Conservation (phyloP, 2,888 invertebrate genomes). For the Unio pictorum region DNA sequence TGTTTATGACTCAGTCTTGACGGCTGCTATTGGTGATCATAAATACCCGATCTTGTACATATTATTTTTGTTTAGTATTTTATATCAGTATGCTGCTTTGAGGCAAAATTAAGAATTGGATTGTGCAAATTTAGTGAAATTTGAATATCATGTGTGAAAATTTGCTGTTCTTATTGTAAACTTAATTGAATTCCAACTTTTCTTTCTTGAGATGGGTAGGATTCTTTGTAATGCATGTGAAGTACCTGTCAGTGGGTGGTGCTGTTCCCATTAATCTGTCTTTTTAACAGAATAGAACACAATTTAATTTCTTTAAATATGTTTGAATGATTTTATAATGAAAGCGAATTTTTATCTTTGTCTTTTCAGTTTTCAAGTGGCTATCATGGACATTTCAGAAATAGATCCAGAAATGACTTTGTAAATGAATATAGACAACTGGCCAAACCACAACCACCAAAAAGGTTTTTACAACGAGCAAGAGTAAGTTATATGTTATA, state of each 20-base stretch:
- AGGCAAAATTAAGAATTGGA: too few relatives aligned
- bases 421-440: constrained; percentile 66
- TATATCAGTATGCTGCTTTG: too few relatives aligned
- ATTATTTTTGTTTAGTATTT: too few relatives aligned
- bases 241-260: constrained; percentile 1
- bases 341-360: constrained; percentile 4
- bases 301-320: too few relatives aligned
- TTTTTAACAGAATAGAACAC: too few relatives aligned
- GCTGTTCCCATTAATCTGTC: background rate
- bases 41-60: too few relatives aligned
- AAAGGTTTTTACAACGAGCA: constrained; percentile 59
- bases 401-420: constrained; percentile 67
- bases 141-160: too few relatives aligned
- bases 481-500: constrained; percentile 42
- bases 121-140: too few relatives aligned
- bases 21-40: too few relatives aligned
- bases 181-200: too few relatives aligned
- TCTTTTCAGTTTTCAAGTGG: constrained; percentile 67
- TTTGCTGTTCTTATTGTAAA: too few relatives aligned
- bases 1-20: too few relatives aligned
- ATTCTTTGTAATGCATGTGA: background rate
- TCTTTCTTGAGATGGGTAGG: background rate
- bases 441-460: constrained; percentile 70
- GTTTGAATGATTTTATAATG: background rate
- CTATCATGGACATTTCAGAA: constrained; percentile 69